Percentiles rank a stretch among this genome's conserved stretches.
Evolutionary conservation across 2,888 invertebrate genomes (phyloP).

Genomic region (Aromia moschata): DNA sequence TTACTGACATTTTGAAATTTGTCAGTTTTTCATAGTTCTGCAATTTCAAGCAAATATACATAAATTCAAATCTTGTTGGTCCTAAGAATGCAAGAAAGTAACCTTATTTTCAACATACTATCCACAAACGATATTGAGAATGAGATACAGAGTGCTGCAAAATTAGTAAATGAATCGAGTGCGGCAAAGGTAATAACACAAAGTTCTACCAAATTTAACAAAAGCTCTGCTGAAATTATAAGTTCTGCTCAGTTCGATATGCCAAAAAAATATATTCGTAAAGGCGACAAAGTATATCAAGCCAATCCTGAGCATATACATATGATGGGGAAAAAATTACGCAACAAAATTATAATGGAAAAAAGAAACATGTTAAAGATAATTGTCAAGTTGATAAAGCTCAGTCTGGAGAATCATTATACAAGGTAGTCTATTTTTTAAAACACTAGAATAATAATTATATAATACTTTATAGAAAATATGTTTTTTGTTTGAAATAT

Average conservation of each 20-base stretch:
- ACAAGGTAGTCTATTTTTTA: too few species aligned
- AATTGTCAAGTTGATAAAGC: slow-evolving; percentile 33
- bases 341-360: not conserved
- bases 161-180: not conserved
- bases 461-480: too few species aligned
- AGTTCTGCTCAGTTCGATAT: not conserved
- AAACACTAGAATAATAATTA: too few species aligned
- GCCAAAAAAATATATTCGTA: slow-evolving; percentile 24
- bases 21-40: not conserved
- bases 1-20: not conserved
- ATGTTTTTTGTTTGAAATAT: too few species aligned
- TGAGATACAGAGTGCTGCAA: not conserved
- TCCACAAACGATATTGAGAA: not conserved
- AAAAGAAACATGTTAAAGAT: not conserved
- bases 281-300: slow-evolving; percentile 46
- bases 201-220: not conserved
- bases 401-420: slow-evolving; percentile 49
- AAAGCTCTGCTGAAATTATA: not conserved
- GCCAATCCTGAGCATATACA: slow-evolving; percentile 43
- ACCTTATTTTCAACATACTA: not conserved
- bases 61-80: not conserved
- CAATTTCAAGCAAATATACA: not conserved
- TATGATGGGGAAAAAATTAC: slow-evolving; percentile 35
- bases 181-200: too few species aligned
- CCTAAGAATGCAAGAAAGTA: not conserved